Conservation (phyloP, 2,113 vertebrate species). For the Tetrao urogallus region DNA sequence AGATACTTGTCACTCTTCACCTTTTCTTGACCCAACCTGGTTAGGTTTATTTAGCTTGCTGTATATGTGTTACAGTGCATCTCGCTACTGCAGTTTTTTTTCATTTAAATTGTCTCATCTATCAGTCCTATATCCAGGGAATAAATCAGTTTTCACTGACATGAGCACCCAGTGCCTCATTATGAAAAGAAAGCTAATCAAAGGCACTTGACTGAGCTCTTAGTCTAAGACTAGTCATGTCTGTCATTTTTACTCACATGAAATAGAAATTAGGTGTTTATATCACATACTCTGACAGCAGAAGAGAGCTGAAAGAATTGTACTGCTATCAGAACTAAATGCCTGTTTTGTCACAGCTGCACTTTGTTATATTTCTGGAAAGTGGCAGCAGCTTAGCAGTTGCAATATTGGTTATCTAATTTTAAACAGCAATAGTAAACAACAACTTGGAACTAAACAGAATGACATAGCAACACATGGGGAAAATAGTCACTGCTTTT, state of each 20-base stretch:
- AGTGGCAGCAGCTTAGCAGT: background rate
- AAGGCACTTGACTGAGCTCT: background rate
- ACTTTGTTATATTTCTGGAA: background rate
- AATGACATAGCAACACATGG: background rate
- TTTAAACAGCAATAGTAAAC: background rate
- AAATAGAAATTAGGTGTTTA: background rate
- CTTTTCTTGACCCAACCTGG: background rate
- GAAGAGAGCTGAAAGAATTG: background rate
- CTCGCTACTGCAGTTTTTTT: background rate
- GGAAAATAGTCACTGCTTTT: background rate
- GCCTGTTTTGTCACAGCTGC: background rate
- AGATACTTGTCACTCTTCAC: background rate
- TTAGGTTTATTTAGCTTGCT: background rate
- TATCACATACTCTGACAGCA: background rate
- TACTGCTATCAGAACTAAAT: background rate
- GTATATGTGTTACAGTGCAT: background rate
- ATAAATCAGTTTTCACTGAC: background rate
- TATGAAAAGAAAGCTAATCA: background rate
- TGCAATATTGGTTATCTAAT: background rate
- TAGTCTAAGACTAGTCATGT: background rate
- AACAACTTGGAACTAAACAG: background rate
- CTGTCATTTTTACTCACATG: background rate
- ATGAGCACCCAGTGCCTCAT: background rate
- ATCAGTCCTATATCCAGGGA: background rate
- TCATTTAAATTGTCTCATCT: background rate